Evolutionary conservation across 2,113 vertebrate genomes (phyloP).

Genomic region (Nanorana parkeri): DNA sequence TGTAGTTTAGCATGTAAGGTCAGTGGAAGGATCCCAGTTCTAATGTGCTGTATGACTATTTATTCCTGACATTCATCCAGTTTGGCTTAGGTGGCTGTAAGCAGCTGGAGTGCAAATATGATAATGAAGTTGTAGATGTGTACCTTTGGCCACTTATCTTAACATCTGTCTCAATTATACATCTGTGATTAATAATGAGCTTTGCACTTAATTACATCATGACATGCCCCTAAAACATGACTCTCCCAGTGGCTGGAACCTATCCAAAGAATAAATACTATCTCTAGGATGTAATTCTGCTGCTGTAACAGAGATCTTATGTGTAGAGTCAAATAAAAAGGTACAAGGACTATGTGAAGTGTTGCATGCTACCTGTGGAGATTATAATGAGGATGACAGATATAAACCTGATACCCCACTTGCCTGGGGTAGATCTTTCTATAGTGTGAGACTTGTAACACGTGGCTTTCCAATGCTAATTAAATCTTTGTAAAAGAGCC

Average conservation of each 20-base stretch:
- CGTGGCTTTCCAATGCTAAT: not conserved
- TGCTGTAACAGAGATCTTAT: not conserved
- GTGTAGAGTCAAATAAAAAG: constrained; percentile 6
- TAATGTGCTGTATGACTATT: not conserved
- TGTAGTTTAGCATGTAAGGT: not conserved
- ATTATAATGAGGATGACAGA: constrained; percentile 23
- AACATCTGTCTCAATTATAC: constrained; percentile 20
- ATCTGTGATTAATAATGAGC: not conserved
- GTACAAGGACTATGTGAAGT: constrained; percentile 28
- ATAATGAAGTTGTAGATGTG: constrained; percentile 6
- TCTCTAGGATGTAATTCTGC: not conserved
- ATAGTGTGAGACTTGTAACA: constrained; percentile 3
- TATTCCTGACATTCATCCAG: not conserved
- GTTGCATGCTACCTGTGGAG: constrained; percentile 32
- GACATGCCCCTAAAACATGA: not conserved
- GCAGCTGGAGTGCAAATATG: not conserved
- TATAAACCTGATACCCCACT: constrained; percentile 5
- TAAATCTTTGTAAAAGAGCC: not conserved
- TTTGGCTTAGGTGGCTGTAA: not conserved
- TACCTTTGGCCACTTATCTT: not conserved
- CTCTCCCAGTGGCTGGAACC: not conserved
- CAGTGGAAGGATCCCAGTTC: not conserved
- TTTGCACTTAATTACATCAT: constrained; percentile 21
- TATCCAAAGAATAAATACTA: not conserved
- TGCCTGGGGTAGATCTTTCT: constrained; percentile 15